phyloP scores from a whole-genome alignment of 2,113 vertebrate species.

The Aramus guarauna region DNA sequence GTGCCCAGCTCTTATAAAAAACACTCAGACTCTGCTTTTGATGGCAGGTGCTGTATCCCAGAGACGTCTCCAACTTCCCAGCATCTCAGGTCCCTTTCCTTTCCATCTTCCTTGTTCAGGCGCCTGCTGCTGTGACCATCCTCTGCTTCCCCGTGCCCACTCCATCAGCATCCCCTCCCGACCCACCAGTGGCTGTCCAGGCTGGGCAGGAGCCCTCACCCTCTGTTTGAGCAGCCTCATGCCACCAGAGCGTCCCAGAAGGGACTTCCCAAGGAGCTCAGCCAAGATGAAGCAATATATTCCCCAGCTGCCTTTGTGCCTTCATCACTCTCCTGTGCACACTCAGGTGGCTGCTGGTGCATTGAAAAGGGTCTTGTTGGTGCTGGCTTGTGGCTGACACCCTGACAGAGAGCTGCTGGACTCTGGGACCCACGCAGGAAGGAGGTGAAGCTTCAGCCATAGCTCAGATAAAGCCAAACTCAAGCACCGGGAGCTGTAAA shows the following conservation, averaged over 20 bases:
- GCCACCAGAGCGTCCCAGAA: background rate
- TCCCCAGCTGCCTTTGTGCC: background rate
- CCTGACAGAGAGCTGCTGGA: background rate
- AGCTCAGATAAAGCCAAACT: background rate
- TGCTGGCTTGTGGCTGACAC: background rate
- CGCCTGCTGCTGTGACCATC: accelerated
- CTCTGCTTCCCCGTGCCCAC: background rate
- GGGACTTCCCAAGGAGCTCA: background rate
- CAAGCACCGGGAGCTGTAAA: background rate
- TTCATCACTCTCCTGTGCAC: background rate
- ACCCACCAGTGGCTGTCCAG: accelerated
- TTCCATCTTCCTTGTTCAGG: background rate
- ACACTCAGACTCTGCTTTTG: background rate
- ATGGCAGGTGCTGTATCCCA: too few relatives aligned
- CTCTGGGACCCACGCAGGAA: background rate
- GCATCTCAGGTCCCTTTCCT: background rate
- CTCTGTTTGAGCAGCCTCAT: background rate
- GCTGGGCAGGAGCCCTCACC: background rate
- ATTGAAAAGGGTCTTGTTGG: accelerated
- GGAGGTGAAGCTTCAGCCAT: background rate
- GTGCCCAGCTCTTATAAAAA: background rate
- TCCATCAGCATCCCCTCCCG: too few relatives aligned
- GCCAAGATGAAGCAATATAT: background rate
- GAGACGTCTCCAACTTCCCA: background rate
- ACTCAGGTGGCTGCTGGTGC: background rate